Evolutionary conservation across 2,888 invertebrate species (phyloP).

Genomic region (Trypoxylon attenuatum): DNA sequence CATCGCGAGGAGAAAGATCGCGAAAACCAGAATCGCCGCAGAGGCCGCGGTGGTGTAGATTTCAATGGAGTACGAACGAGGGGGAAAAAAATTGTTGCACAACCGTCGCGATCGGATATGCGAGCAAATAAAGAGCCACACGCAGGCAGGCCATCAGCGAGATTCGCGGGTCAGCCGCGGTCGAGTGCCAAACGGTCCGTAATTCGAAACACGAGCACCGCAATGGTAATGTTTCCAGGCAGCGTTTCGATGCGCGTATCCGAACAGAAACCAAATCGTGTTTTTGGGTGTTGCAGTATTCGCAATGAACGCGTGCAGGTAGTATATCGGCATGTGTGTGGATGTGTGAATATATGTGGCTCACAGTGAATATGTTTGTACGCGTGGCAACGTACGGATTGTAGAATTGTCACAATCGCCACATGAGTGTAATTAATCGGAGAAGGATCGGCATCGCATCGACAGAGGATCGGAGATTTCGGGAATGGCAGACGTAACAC

Average conservation of each 20-base stretch:
- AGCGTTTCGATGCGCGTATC: too few species aligned
- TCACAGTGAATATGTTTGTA: slow-evolving; percentile 1
- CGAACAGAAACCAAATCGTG: neutral
- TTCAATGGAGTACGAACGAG: too few species aligned
- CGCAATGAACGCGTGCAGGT: neutral
- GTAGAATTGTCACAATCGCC: slow-evolving; percentile 59
- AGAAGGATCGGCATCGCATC: slow-evolving; percentile 3
- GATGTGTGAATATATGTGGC: neutral
- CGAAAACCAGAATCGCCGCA: too few species aligned
- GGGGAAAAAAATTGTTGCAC: too few species aligned
- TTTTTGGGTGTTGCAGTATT: neutral
- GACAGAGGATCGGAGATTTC: slow-evolving; percentile 30
- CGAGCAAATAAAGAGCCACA: neutral
- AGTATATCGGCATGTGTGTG: neutral
- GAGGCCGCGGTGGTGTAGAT: too few species aligned
- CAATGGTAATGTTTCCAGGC: neutral
- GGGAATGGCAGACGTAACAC: neutral
- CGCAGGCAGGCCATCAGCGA: slow-evolving; percentile 29
- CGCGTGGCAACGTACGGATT: slow-evolving; percentile 8
- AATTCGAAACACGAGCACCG: neutral
- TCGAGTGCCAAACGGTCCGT: too few species aligned
- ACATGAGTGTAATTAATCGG: slow-evolving; percentile 48
- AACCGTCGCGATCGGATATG: slow-evolving; percentile 1
- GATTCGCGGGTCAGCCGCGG: slow-evolving; percentile 21
- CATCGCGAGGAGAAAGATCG: too few species aligned